phyloP scores from a whole-genome alignment of 1,140 invertebrate genomes.

The Rhagoletis zephyria region DNA sequence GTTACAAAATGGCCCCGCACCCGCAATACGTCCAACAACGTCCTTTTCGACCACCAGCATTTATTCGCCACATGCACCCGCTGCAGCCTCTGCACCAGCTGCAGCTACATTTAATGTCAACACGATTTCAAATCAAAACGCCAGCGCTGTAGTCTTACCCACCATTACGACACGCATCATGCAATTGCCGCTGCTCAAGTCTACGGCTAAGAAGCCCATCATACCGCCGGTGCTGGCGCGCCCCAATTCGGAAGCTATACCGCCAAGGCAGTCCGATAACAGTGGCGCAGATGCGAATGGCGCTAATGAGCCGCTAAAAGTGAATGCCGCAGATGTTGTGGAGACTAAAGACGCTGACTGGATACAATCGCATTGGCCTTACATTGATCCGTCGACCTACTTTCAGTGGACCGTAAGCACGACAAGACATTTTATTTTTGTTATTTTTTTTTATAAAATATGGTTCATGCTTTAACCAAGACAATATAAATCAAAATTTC shows the following conservation, averaged over 20 bases:
- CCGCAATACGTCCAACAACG: constrained; percentile 38
- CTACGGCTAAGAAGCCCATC: constrained; percentile 69
- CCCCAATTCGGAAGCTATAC: constrained; percentile 58
- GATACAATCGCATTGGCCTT: constrained; percentile 76
- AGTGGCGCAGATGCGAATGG: neutral
- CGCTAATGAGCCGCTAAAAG: neutral
- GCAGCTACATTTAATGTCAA: constrained; percentile 34
- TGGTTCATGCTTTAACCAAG: too few relatives aligned
- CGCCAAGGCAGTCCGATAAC: neutral
- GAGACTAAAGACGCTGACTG: constrained; percentile 60
- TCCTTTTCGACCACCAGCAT: constrained; percentile 24
- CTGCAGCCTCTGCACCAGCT: constrained; percentile 3
- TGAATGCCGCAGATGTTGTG: neutral
- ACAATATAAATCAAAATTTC: too few relatives aligned
- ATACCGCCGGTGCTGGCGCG: constrained; percentile 71
- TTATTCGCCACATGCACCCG: constrained; percentile 32
- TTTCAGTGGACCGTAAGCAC: constrained; percentile 79
- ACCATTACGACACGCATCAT: constrained; percentile 70
- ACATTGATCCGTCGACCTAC: constrained; percentile 78
- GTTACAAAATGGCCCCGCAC: neutral
- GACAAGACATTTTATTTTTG: too few relatives aligned
- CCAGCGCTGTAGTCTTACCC: constrained; percentile 39
- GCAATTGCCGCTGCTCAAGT: constrained; percentile 69
- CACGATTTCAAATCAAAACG: constrained; percentile 52
- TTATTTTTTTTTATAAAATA: neutral